Evolutionary conservation across 2,888 invertebrate species (phyloP).

Genomic region (Napeogenes sylphis): DNA sequence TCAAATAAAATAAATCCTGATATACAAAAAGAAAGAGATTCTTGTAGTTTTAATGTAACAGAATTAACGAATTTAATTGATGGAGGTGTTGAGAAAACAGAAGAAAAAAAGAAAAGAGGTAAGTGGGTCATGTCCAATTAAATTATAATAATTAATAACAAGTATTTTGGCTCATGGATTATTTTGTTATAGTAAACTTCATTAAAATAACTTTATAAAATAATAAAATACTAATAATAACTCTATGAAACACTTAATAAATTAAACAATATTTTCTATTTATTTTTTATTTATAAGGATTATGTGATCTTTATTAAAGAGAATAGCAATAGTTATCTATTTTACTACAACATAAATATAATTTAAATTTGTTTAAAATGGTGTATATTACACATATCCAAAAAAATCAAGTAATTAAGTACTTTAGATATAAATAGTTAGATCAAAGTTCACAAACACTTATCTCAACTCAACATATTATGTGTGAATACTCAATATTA

Average conservation of each 20-base stretch:
- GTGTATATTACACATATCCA: too few relatives aligned
- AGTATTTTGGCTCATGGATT: neutral
- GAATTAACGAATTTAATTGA: conserved; percentile 89
- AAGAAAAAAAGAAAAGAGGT: conserved; percentile 79
- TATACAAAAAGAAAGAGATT: conserved; percentile 83
- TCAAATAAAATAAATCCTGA: conserved; percentile 79
- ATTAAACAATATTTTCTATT: too few relatives aligned
- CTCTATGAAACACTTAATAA: too few relatives aligned
- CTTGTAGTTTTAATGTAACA: conserved; percentile 83
- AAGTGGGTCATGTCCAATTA: conserved; percentile 18
- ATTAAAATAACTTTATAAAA: too few relatives aligned
- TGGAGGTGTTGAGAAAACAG: conserved; percentile 85
- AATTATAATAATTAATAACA: neutral
- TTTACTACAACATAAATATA: too few relatives aligned
- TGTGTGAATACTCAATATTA: neutral
- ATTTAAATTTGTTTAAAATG: too few relatives aligned
- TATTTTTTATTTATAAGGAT: too few relatives aligned
- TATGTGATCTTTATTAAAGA: too few relatives aligned
- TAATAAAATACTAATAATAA: too few relatives aligned
- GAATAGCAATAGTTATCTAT: too few relatives aligned
- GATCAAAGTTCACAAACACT: conserved; percentile 15
- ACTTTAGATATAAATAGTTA: neutral
- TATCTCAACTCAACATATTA: conserved; percentile 5
- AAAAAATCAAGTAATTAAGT: too few relatives aligned
- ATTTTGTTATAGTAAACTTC: too few relatives aligned